phyloP scores from a whole-genome alignment of 2,888 invertebrate genomes.

The Nomada ruficornis region DNA sequence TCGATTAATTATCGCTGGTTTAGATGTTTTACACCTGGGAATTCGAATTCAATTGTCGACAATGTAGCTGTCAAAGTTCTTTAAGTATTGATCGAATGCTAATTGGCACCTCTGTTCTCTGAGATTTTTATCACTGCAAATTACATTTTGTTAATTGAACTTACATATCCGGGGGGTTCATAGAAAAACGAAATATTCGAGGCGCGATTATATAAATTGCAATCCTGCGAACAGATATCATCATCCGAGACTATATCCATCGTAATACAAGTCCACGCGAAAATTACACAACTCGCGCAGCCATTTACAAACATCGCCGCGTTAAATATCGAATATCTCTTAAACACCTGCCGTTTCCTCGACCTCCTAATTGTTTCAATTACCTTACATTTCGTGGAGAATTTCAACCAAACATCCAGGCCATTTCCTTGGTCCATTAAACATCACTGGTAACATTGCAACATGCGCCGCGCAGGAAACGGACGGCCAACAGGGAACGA shows the following conservation, averaged over 20 bases:
- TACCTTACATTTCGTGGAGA: background rate
- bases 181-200: too few relatives aligned
- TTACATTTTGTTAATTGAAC: too few relatives aligned
- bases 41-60: background rate
- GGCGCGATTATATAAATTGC: too few relatives aligned
- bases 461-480: slow-evolving; percentile 14
- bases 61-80: background rate
- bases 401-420: background rate
- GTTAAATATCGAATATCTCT: background rate
- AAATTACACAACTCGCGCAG: background rate
- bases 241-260: too few relatives aligned
- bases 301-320: background rate
- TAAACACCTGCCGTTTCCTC: slow-evolving; percentile 9
- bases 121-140: too few relatives aligned
- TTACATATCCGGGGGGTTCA: too few relatives aligned
- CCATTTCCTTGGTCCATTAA: slow-evolving; percentile 3
- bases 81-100: background rate
- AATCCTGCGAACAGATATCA: too few relatives aligned
- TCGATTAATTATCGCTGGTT: slow-evolving; percentile 34
- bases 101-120: background rate
- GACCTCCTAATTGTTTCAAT: slow-evolving; percentile 18
- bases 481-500: background rate
- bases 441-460: background rate
- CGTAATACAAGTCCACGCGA: too few relatives aligned
- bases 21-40: background rate